Evolutionary conservation across 2,113 vertebrate genomes (phyloP).

Genomic region (Vimba vimba): DNA sequence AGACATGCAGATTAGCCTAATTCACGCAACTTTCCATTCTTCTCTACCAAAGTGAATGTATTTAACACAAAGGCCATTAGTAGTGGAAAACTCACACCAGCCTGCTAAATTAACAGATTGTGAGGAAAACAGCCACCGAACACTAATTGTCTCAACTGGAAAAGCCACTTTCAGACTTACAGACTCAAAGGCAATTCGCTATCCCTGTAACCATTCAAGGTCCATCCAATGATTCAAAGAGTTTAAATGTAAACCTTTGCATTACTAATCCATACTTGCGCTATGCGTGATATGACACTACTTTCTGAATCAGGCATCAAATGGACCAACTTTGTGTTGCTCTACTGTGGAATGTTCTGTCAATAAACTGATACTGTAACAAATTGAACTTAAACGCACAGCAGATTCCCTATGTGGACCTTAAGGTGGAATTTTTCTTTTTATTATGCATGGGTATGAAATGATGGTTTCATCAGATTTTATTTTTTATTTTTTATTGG

Average conservation of each 20-base stretch:
- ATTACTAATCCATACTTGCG: not conserved
- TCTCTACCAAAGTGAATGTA: conserved; percentile 27
- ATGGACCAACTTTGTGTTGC: conserved; percentile 14
- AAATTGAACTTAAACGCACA: conserved; percentile 6
- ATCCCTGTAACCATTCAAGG: not conserved
- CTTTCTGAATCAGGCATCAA: not conserved
- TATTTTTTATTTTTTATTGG: not conserved
- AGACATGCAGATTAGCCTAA: not conserved
- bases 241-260: not conserved
- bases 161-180: conserved; percentile 27
- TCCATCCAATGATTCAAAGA: conserved; percentile 14
- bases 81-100: not conserved
- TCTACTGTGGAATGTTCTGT: conserved; percentile 15
- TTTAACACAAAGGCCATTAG: not conserved
- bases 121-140: conserved; percentile 9
- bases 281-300: not conserved
- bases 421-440: conserved; percentile 20
- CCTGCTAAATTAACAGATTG: conserved; percentile 2
- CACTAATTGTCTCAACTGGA: conserved; percentile 31
- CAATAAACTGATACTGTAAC: conserved; percentile 13
- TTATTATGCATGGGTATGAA: conserved; percentile 21
- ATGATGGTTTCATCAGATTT: conserved; percentile 9
- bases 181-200: conserved; percentile 17
- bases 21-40: not conserved
- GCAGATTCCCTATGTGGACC: not conserved